Evolutionary conservation across 2,888 invertebrate genomes (phyloP), one percentile per base, ranked within the genome.

Genomic region (Cecidostiba fungosa): DNA sequence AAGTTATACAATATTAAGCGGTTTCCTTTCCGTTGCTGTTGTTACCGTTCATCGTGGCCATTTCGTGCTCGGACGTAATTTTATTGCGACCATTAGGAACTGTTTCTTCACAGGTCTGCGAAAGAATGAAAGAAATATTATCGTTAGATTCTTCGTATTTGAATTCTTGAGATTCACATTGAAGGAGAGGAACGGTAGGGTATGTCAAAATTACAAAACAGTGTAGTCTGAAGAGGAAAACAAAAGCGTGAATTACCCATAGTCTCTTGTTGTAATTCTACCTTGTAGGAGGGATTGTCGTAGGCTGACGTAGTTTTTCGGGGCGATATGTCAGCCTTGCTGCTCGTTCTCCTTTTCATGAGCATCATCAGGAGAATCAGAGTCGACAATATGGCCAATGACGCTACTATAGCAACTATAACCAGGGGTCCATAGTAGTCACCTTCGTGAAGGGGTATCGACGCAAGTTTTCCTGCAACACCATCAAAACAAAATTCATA

Each of bases 231-330:
- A 29, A 43, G 62, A 74, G 70, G 82, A 87, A 87, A 87, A 87
- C 84, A 89, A 87, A 89, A 90, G 88, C 86, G 89, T 89, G 87
- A 92, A 92, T 94, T 95, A 97, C 97, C 97, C 97, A 97, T 97
- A 91, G 97, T 97, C 95, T 97, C 97, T 94, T 97, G 97, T 94
- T 97, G 97, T 93, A 97, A 96, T 94, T 97, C 97, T 93, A 98
- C 97, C 95, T 98, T 98, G 95, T 98, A 98, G 91, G 98, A 97
- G 73, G 98, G 98, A 94, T 98, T 98, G 93, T 98, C 98, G 92
- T 98, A 98, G 72, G 97, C 97, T n/a, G 97, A 97, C 78, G 97
- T 97, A 89, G 95, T 96, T 92, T 97, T 97, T 88, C 97, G 95
- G 76, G 97, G 96, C 89, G 97, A 97, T 91, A 97, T 97, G 87